These are phyloP conservation scores for Ivindomyrus marchei DNA, from an alignment of 2,113 vertebrate genomes.

Conservation along the genomic window DNA sequence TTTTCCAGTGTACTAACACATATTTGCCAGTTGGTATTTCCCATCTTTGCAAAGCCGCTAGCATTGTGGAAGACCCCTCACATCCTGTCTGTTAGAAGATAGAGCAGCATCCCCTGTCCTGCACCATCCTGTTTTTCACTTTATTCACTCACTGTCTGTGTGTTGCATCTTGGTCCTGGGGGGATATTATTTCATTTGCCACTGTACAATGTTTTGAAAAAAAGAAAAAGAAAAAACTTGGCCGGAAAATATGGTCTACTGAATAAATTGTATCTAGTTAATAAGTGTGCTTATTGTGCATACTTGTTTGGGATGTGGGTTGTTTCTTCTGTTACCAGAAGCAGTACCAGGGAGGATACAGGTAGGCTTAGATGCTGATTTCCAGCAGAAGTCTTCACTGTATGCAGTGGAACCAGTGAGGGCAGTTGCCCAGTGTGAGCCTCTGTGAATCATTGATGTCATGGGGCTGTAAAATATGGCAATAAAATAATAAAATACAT, in stretches of 20 bases:
- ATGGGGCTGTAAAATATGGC: slow-evolving; percentile 40
- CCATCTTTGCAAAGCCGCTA: neutral
- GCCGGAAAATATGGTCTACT: neutral
- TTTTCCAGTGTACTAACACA: neutral
- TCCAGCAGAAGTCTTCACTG: slow-evolving; percentile 64
- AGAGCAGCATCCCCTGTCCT: neutral
- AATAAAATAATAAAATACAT: neutral
- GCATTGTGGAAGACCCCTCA: neutral
- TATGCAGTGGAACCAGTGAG: slow-evolving; percentile 58
- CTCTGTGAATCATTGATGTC: slow-evolving; percentile 49
- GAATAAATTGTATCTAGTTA: neutral
- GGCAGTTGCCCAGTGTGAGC: slow-evolving; percentile 47
- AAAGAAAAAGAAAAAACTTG: neutral
- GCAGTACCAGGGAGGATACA: slow-evolving; percentile 40
- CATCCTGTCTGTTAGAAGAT: neutral
- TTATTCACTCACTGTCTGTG: neutral
- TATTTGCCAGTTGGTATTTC: neutral
- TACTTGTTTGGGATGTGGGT: slow-evolving; percentile 58
- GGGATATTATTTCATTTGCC: neutral
- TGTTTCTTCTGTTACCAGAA: slow-evolving; percentile 47
- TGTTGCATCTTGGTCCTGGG: neutral
- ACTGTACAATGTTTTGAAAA: neutral
- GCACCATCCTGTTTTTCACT: neutral
- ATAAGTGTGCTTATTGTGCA: neutral
- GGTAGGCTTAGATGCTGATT: slow-evolving; percentile 52